phyloP scores from a whole-genome alignment of 2,113 vertebrate species.

The Condylura cristata region DNA sequence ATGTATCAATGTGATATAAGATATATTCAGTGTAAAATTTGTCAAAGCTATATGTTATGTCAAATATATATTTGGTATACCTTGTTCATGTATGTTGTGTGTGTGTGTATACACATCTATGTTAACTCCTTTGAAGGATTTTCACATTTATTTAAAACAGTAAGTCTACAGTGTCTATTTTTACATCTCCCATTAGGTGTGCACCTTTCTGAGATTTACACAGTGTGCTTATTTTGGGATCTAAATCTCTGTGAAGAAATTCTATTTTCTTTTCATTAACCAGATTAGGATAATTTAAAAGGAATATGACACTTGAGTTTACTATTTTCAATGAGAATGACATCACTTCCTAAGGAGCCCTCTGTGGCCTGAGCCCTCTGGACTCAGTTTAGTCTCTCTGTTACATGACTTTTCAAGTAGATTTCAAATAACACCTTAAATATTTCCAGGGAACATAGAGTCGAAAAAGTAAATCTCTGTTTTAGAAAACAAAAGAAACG shows the following conservation, averaged over 20 bases:
- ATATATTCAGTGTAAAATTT: not conserved
- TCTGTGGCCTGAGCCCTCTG: accelerated
- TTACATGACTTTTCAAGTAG: not conserved
- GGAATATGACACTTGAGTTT: not conserved
- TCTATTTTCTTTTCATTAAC: not conserved
- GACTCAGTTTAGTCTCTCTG: not conserved
- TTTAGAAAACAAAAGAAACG: not conserved
- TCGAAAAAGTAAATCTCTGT: not conserved
- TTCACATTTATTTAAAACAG: not conserved
- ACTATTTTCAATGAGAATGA: not conserved
- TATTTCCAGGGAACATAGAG: not conserved
- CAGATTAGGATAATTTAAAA: not conserved
- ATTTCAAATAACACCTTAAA: not conserved
- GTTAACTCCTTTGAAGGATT: not conserved
- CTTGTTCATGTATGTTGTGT: too few species aligned
- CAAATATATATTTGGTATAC: not conserved
- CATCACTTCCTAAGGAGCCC: not conserved
- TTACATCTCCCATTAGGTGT: not conserved
- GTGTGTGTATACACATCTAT: not conserved
- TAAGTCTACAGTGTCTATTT: not conserved
- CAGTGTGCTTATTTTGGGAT: not conserved
- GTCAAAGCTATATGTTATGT: not conserved
- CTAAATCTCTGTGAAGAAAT: not conserved
- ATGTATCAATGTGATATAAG: too few species aligned
- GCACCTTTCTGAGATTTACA: not conserved